Evolutionary conservation across 2,797 vertebrate species (phyloP), one percentile per base, ranked within the genome.

Genomic region (Aselliscus stoliczkanus): DNA sequence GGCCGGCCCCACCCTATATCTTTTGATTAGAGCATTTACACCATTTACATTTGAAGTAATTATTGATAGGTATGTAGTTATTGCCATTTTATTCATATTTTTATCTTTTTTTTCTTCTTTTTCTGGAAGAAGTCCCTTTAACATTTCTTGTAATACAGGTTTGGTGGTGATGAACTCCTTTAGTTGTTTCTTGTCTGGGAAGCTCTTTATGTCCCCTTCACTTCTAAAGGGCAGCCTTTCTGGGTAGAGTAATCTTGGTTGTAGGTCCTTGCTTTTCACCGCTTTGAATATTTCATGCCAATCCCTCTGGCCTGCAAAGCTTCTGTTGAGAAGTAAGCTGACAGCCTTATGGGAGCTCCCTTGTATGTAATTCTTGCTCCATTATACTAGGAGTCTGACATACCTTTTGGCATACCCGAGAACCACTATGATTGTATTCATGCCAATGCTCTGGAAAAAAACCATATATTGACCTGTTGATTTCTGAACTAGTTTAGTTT

Each of bases 401-500:
- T 89, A 87, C 65, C 14, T 79, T 82, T 77, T 83, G 64, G 81
- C 82, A 83, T 93, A 56, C 31, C 62, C 44, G 29, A 73, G 34
- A 85, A 77, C 20, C 34, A 4, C 64, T 91, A 2, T 39, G 64
- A 56, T 67, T 81, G 11, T 76, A 67, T 83, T 96, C 23, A 39
- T 1, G 1, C 90, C 50, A 73, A 50, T 77, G 70, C 31, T 52
- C 7, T 86, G 27, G 34, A 58, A 84, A 58, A 93, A 82, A 88
- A 17, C 31, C 1, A 4, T 47, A 20, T 83, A 73, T 80, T 76
- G 29, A 64, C 67, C 52, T 47, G n/a, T 13, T 87, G 42, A 72
- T 96, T 95, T 96, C 31, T 70, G 64, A 60, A 65, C 25, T 93
- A 58, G 5, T 67, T 25, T 65, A 60, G 27, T 84, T 92, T 92